Evolutionary conservation across 2,797 vertebrate genomes (phyloP).

Genomic region (Ficedula albicollis): DNA sequence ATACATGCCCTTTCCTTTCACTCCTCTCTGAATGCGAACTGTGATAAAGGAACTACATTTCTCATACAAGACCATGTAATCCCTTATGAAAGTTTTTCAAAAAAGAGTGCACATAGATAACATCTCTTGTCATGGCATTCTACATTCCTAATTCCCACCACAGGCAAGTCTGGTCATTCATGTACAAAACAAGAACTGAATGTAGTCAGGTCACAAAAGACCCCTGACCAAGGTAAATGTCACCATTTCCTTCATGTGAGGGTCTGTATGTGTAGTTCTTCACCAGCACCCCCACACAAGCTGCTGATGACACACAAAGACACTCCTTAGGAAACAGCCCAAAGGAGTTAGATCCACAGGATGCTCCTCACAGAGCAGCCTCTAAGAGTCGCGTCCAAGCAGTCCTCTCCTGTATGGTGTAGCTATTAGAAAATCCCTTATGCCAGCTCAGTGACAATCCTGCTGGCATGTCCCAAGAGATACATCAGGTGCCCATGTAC

Average conservation of each 20-base stretch:
- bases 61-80: background rate
- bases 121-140: background rate
- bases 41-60: background rate
- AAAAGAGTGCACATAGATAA: background rate
- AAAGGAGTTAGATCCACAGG: background rate
- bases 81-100: background rate
- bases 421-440: background rate
- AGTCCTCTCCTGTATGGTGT: background rate
- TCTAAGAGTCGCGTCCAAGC: background rate
- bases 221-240: background rate
- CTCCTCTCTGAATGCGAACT: background rate
- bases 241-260: background rate
- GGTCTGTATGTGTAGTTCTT: background rate
- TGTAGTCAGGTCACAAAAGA: background rate
- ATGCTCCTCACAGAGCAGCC: background rate
- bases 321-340: background rate
- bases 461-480: background rate
- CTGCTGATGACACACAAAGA: background rate
- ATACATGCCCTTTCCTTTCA: background rate
- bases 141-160: accelerated
- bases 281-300: background rate
- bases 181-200: background rate
- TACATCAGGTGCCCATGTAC: background rate
- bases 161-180: background rate
- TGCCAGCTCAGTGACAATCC: background rate